phyloP scores from a whole-genome alignment of 1,140 invertebrate species.

The Dolichoris vasculosae region DNA sequence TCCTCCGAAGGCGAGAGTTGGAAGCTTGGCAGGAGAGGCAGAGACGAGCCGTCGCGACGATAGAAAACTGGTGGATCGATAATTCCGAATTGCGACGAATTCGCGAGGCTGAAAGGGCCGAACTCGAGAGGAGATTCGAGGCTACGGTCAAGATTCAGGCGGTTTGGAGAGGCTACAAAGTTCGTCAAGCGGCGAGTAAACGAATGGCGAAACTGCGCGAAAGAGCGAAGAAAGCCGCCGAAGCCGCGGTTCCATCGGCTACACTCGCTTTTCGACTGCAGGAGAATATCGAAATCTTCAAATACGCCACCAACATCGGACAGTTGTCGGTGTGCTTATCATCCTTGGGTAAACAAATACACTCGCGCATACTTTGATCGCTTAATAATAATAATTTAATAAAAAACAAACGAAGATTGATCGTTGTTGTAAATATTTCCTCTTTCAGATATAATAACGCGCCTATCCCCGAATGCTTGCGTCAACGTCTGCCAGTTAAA shows the following conservation, averaged over 20 bases:
- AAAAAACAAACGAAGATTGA: no score
- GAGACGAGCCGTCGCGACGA: constrained; percentile 38
- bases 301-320: constrained; percentile 57
- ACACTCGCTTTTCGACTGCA: constrained; percentile 59
- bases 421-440: constrained; percentile 10
- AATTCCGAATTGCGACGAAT: constrained; percentile 66
- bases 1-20: constrained; percentile 57
- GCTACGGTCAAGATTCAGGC: constrained; percentile 81
- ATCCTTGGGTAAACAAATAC: constrained; percentile 64
- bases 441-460: constrained; percentile 64
- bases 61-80: constrained; percentile 56
- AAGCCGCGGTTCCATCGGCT: constrained; percentile 61
- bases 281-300: constrained; percentile 58
- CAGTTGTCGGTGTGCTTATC: constrained; percentile 61
- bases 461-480: constrained; percentile 63
- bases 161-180: constrained; percentile 78
- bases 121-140: constrained; percentile 57
- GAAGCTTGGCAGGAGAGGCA: not conserved
- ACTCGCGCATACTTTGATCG: no score
- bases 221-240: constrained; percentile 72
- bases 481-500: constrained; percentile 60
- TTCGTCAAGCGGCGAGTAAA: constrained; percentile 67
- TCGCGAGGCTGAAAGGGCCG: constrained; percentile 67
- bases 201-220: constrained; percentile 69
- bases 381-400: no score